Base-by-base conservation (phyloP, 2,113 vertebrate genomes). In the Pteruthius melanotis region DNA sequence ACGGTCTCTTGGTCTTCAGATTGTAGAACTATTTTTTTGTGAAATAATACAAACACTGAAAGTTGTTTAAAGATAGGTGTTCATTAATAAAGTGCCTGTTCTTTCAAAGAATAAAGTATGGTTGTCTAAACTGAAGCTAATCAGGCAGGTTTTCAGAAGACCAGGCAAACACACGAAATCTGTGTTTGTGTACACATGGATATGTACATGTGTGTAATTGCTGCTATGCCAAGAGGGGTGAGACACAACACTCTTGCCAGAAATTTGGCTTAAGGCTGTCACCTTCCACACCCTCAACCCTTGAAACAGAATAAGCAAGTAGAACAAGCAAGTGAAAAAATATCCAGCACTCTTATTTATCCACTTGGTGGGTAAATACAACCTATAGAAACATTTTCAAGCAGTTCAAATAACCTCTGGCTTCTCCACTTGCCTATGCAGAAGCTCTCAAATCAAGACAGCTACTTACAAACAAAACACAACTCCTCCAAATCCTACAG, bases 151-250 rank as follows among this genome's bases (percentile, higher is more conserved):
- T 88, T 86, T 70, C 13, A 72, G 56, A 60, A 16, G 35, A 17
- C 28, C 30, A 24, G 45, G 22, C 15, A 53, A 45, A 54, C 26
- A 8, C 5, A 33, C 14, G 27, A 26, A 79, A 42, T 35, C 11
- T 26, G 52, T 71, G 42, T 27, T 24, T 26, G 12, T 17, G 40
- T 35, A 37, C 18, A 45, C 39, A 10, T 3, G 31, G 15, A 13
- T 14, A n/a, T 3, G 5, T 1, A 15, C 2, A 0, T 4, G 11
- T 4, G 4, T 57, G 20, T 11, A 35, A 35, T 3, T 27, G 21
- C 50, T 74, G 49, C 14, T 45, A 0, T 19, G 14, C 40, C 64
- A 53, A 52, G 2, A 17, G 17, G 13, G 21, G 15, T 1, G 2
- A 65, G 26, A 35, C 31, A 66, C 35, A 60, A 64, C 2, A 5